Conservation (phyloP, 2,797 vertebrate species). For the Ataeniobius toweri region DNA sequence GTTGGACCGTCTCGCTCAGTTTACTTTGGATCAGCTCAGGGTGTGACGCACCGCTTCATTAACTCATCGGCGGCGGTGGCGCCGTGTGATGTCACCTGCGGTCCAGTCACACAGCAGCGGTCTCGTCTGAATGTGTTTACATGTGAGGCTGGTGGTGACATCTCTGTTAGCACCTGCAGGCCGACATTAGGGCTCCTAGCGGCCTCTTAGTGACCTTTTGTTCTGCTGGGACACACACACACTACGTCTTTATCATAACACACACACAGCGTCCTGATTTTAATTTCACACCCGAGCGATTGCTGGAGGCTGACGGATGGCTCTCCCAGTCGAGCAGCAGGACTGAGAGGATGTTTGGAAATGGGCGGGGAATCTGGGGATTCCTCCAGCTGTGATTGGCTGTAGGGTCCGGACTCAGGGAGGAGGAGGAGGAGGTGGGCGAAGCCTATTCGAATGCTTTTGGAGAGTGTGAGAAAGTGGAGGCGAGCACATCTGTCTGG, state of each 20-base stretch:
- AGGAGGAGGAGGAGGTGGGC: constrained; percentile 15
- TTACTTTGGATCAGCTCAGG: constrained; percentile 23
- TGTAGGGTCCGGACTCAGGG: not conserved
- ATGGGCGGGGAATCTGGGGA: constrained; percentile 33
- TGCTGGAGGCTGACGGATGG: constrained; percentile 85
- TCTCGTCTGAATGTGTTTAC: not conserved
- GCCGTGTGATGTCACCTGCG: constrained; percentile 42
- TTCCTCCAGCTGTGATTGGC: constrained; percentile 67
- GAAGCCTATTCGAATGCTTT: constrained; percentile 60
- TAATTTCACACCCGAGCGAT: constrained; percentile 89
- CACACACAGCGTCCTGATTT: constrained; percentile 73
- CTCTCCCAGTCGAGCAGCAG: constrained; percentile 73
- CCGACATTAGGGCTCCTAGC: constrained; percentile 71
- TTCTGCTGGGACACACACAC: constrained; percentile 47
- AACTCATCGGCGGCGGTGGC: not conserved
- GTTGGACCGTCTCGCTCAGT: not conserved
- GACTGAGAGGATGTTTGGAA: constrained; percentile 32
- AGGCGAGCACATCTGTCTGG: constrained; percentile 46
- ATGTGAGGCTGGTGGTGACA: constrained; percentile 54
- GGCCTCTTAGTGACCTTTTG: constrained; percentile 68
- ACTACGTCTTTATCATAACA: constrained; percentile 31
- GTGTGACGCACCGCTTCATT: constrained; percentile 14
- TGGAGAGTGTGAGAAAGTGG: constrained; percentile 32
- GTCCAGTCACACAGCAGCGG: not conserved
- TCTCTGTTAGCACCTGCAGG: constrained; percentile 78